phyloP scores from a whole-genome alignment of 2,888 invertebrate genomes.

The Lordiphosa andalusiaca region DNA sequence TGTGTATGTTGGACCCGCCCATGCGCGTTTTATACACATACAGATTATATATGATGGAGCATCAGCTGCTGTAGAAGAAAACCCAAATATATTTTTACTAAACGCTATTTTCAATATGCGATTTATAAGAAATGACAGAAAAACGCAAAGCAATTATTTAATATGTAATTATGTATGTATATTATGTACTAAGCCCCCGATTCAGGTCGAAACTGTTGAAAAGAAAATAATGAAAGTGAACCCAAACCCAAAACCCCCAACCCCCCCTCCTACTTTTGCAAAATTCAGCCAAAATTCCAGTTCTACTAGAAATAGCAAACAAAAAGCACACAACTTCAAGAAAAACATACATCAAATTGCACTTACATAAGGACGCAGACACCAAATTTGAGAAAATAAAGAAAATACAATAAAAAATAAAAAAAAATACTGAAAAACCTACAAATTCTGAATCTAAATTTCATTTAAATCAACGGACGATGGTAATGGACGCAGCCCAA shows the following conservation, averaged over 20 bases:
- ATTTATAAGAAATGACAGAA: slow-evolving; percentile 66
- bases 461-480: not conserved
- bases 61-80: slow-evolving; percentile 62
- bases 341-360: slow-evolving; percentile 30
- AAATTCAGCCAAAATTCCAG: slow-evolving; percentile 12
- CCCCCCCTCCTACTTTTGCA: slow-evolving; percentile 20
- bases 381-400: slow-evolving; percentile 54
- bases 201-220: slow-evolving; percentile 16
- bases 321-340: slow-evolving; percentile 10
- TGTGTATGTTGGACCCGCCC: slow-evolving; percentile 32
- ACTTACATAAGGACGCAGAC: slow-evolving; percentile 45
- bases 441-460: slow-evolving; percentile 31
- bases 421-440: slow-evolving; percentile 58
- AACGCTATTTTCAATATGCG: slow-evolving; percentile 71
- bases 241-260: no score
- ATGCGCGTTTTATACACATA: slow-evolving; percentile 34
- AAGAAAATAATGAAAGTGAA: slow-evolving; percentile 13
- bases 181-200: slow-evolving; percentile 56
- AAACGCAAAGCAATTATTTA: slow-evolving; percentile 68
- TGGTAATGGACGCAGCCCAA: slow-evolving; percentile 6
- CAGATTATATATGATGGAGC: slow-evolving; percentile 34
- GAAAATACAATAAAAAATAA: slow-evolving; percentile 37
- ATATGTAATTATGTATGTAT: slow-evolving; percentile 53
- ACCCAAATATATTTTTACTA: slow-evolving; percentile 74
- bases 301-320: slow-evolving; percentile 18